Base-by-base conservation (phyloP, 1,140 invertebrate species). In the Zaprionus africanus region DNA sequence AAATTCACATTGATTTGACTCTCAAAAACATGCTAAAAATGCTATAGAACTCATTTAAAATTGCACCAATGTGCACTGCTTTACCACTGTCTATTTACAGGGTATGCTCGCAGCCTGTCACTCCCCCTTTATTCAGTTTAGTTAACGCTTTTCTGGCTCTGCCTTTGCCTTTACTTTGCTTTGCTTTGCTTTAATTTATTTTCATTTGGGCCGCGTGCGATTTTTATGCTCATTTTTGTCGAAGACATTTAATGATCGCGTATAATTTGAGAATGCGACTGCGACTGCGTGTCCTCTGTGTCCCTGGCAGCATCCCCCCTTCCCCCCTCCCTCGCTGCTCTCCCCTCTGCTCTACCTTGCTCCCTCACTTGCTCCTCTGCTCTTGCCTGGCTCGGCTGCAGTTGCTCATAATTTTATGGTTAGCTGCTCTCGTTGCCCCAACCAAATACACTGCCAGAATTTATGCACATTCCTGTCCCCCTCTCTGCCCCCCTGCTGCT, bases 191-290 rank as follows among this genome's bases (percentile, higher is more conserved):
- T 88, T 81, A 90, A 90, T 90, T 90, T 88, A 90, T 88, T 90
- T 90, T 88, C 85, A 90, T 90, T 81, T 87, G 84, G 63, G 61
- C 81, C 74, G 84, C 84, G 84, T 88, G 81, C 83, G 84, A 83
- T 83, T 83, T 87, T 88, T 87, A 88, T 87, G 84, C 84, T 87
- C 84, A 87, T 87, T 88, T 88, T 84, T 90, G 81, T 88, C 88
- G 83, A 91, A 88, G 88, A 91, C 81, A 91, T 91, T 91, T 91
- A 91, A 91, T 91, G 88, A 87, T 88, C 88, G 83, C 81, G 82
- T 91, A 91, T 91, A 91, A 91, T 91, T 91, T 88, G 83, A 90
- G 83, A 88, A 84, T 88, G 81, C 84, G 78, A 69, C 62, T 65
- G 69, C 69, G 62, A 60, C 58, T 72, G 56, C 65, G 34, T 46